Base-by-base conservation (phyloP, 2,888 invertebrate genomes). In the Andricus curvator region DNA sequence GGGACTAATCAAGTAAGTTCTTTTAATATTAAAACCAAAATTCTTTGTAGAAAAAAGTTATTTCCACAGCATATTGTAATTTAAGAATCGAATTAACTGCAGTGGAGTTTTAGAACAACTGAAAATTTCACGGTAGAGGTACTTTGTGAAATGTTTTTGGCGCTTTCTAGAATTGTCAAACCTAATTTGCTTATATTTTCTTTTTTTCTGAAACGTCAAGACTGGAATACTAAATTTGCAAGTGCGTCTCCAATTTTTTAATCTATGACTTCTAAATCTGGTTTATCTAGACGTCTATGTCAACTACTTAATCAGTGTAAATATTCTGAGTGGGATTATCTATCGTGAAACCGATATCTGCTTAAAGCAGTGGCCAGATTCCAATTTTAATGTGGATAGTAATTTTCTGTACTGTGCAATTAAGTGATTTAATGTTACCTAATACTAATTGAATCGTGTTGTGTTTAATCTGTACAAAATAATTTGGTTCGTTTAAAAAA, bases 1-100 rank as follows among this genome's bases (percentile, higher is more conserved):
- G 87, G 91, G 79, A 88, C 91, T 44, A 90, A 89, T 85, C 88
- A 90, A 88, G 92, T 92, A 85, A 90, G 92, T 87, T 37, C 11
- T 51, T 44, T 67, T 22, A 20, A 67, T 44, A 17, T 9, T 51
- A 11, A 15, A 70, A 29, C 20, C 17, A 25, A 48, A 17, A 64
- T 29, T 29, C 29, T 29, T 60, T 13, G 13, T 2, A 64, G 8
- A 25, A 29, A 15, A 62, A 5, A 29, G 22, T 15, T 64, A 64
- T 64, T 64, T 64, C 2, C 15, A 15, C 17, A 29, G 17, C 11
- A 17, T 64, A 64, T 17, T 64, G 2, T 29, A 29, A 29, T 60
- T 11, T 60, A 11, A 60, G 60, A 60, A 22, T 60, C 22, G 60
- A 60, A 60, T 60, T 9, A 6, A 22, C 11, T 60, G 22, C 11